These are phyloP conservation scores for Cottoperca gobio DNA, from an alignment of 2,797 vertebrate species.

Conservation along the genomic window DNA sequence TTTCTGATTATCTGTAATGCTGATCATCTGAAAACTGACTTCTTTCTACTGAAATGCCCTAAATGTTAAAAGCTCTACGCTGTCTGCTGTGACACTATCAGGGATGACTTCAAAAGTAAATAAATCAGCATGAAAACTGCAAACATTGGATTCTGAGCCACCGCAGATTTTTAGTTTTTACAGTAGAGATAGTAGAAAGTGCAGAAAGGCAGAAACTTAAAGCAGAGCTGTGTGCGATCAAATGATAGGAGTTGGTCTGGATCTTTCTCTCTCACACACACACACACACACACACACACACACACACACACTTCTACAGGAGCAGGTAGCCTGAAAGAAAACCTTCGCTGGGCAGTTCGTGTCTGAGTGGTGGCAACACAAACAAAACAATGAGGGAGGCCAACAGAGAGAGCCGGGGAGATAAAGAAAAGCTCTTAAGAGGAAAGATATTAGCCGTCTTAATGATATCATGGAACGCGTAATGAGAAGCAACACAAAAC, in stretches of 20 bases:
- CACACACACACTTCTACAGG: slow-evolving; percentile 6
- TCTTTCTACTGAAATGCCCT: not conserved
- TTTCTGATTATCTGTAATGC: not conserved
- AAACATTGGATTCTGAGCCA: not conserved
- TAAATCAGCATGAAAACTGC: slow-evolving; percentile 14
- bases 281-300: not conserved
- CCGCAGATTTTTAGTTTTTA: slow-evolving; percentile 13
- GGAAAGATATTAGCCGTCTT: slow-evolving; percentile 51
- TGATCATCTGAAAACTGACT: not conserved
- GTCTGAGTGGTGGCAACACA: slow-evolving; percentile 25
- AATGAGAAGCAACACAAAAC: slow-evolving; percentile 46
- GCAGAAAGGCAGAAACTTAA: slow-evolving; percentile 8
- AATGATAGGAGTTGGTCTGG: slow-evolving; percentile 13
- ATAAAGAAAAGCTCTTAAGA: slow-evolving; percentile 44
- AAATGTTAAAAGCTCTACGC: not conserved
- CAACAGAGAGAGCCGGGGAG: slow-evolving; percentile 26
- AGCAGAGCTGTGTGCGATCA: slow-evolving; percentile 1
- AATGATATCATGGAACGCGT: slow-evolving; percentile 44
- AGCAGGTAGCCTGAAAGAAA: slow-evolving; percentile 31
- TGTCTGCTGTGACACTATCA: not conserved
- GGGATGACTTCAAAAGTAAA: not conserved
- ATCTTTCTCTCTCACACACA: not conserved
- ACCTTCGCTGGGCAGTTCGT: slow-evolving; percentile 19
- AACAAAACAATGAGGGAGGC: slow-evolving; percentile 47
- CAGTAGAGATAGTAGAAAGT: slow-evolving; percentile 18